Conservation (phyloP, 2,888 invertebrate genomes). For the Metalampra italica region DNA sequence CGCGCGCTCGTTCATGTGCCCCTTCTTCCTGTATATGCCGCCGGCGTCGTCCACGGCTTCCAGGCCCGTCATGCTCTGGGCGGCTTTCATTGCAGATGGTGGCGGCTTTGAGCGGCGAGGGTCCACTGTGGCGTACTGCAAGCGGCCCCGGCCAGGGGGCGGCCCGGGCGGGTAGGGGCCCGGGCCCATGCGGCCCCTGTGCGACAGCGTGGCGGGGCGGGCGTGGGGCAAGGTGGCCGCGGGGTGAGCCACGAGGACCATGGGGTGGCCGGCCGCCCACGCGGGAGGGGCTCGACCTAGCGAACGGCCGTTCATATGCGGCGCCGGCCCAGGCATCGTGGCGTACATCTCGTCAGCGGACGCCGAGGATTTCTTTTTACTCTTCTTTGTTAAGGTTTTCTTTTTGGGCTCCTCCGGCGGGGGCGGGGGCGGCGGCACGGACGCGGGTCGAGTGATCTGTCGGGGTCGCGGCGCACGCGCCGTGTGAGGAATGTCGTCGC, state of each 20-base stretch:
- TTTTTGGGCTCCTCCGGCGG: conserved; percentile 83
- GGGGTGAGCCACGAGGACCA: conserved; percentile 70
- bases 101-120: conserved; percentile 81
- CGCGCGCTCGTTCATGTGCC: conserved; percentile 94
- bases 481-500: conserved; percentile 81
- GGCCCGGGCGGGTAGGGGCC: conserved; percentile 62
- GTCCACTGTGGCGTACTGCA: conserved; percentile 81
- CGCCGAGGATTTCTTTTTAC: conserved; percentile 77
- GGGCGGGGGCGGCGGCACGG: conserved; percentile 91
- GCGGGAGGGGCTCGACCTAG: conserved; percentile 67
- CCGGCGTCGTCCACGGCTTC: conserved; percentile 81
- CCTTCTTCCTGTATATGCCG: conserved; percentile 92
- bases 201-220: conserved; percentile 71
- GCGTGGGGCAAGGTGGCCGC: conserved; percentile 68
- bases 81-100: conserved; percentile 81
- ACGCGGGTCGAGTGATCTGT: conserved; percentile 87
- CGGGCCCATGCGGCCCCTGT: conserved; percentile 74
- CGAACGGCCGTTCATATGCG: conserved; percentile 63
- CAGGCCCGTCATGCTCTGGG: conserved; percentile 82
- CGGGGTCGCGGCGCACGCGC: conserved; percentile 86
- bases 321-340: conserved; percentile 72
- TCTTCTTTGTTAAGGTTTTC: conserved; percentile 75
- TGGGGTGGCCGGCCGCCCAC: conserved; percentile 66
- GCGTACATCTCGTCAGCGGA: conserved; percentile 80
- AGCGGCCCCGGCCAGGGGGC: conserved; percentile 56